Conservation (phyloP, 2,797 vertebrate species). For the Pipistrellus pipistrellus region DNA sequence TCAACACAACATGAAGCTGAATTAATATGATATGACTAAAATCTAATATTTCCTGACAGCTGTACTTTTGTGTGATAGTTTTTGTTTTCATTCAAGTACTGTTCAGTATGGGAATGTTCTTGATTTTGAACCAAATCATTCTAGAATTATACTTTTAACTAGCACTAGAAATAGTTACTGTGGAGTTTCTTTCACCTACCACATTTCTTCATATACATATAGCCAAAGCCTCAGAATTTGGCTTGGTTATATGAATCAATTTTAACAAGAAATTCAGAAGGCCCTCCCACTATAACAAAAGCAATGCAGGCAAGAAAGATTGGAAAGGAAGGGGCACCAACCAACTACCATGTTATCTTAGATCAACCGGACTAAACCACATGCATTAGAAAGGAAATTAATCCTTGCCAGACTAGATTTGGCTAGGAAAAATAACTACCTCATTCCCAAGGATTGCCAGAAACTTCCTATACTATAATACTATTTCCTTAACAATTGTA, state of each 20-base stretch:
- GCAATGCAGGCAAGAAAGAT: neutral
- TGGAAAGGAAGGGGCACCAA: neutral
- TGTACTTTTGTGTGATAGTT: constrained; percentile 40
- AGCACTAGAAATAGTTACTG: constrained; percentile 18
- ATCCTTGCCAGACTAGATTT: neutral
- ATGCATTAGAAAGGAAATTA: neutral
- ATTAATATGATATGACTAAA: neutral
- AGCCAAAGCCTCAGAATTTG: constrained; percentile 64
- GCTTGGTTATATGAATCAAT: constrained; percentile 19
- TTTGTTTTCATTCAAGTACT: constrained; percentile 48
- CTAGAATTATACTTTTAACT: constrained; percentile 67
- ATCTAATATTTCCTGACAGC: constrained; percentile 43
- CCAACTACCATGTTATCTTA: neutral
- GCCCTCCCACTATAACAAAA: neutral
- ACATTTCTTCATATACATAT: constrained; percentile 39
- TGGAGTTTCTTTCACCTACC: constrained; percentile 45
- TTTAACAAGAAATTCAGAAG: neutral
- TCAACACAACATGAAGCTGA: neutral
- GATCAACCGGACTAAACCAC: neutral
- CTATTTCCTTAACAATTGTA: neutral
- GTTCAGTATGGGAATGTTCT: neutral
- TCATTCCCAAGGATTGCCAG: neutral
- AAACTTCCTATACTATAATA: neutral
- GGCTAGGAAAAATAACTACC: neutral
- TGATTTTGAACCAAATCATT: constrained; percentile 56